A percentile compares a stretch with the other conserved stretches of the same genome.
These are phyloP conservation scores for Natrix natrix DNA, from an alignment of 2,797 vertebrate genomes.

Conservation along the genomic window DNA sequence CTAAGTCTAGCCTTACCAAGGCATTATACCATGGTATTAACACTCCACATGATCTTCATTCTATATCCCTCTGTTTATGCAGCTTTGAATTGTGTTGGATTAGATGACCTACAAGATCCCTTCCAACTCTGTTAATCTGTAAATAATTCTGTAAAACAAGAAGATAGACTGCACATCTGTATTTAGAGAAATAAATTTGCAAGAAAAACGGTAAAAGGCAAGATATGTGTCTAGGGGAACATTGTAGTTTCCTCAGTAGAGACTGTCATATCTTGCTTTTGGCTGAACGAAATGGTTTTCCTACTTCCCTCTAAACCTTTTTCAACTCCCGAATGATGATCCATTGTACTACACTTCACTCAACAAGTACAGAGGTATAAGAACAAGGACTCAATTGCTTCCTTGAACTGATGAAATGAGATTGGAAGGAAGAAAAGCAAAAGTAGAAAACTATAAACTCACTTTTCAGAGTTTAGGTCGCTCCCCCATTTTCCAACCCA, in stretches of 20 bases:
- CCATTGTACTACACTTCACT: slow-evolving; percentile 20
- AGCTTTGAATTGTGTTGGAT: no score
- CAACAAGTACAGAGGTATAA: slow-evolving; percentile 25
- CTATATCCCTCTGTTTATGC: no score
- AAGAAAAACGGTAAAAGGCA: background rate
- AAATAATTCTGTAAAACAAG: background rate
- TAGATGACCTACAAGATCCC: no score
- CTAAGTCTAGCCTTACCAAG: no score
- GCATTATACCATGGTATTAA: no score
- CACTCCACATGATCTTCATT: no score
- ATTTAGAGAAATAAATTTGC: background rate
- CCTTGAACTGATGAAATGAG: slow-evolving; percentile 42
- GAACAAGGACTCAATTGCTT: slow-evolving; percentile 52
- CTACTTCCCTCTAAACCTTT: background rate
- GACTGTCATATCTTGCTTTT: background rate
- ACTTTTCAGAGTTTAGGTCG: background rate
- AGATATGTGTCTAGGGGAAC: background rate
- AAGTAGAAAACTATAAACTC: slow-evolving; percentile 27
- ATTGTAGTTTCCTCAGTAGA: background rate
- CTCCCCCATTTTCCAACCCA: slow-evolving; percentile 10
- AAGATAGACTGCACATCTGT: background rate
- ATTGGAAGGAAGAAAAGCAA: slow-evolving; percentile 11
- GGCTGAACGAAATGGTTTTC: background rate
- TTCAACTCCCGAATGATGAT: slow-evolving; percentile 19
- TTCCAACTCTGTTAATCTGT: no score